Percentiles rank a stretch among this genome's conserved stretches.
Evolutionary conservation across 2,797 vertebrate genomes (phyloP).

Genomic region (Oreortyx pictus): DNA sequence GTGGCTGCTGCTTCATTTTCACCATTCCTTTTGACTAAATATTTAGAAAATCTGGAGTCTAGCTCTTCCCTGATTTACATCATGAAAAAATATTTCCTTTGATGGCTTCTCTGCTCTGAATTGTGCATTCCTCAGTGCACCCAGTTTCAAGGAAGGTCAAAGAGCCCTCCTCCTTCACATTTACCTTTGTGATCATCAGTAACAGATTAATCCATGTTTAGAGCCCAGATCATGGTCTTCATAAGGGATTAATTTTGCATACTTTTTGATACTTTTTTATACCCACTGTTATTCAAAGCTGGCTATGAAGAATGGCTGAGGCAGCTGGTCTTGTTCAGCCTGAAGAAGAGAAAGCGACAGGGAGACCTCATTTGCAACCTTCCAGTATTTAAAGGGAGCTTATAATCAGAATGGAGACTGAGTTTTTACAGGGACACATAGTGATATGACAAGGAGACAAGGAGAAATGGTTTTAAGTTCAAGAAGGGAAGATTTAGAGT

Average conservation of each 20-base stretch:
- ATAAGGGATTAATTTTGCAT: background rate
- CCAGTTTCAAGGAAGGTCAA: background rate
- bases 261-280: background rate
- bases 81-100: background rate
- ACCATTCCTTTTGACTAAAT: background rate
- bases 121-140: background rate
- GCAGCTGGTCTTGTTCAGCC: too few relatives aligned
- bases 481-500: too few relatives aligned
- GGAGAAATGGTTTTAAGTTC: too few relatives aligned
- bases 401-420: too few relatives aligned
- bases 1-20: background rate
- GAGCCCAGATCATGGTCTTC: background rate
- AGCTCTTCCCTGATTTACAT: background rate
- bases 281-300: background rate
- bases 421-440: too few relatives aligned
- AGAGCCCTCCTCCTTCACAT: background rate
- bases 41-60: background rate
- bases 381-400: too few relatives aligned
- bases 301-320: too few relatives aligned
- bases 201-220: background rate
- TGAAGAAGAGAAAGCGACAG: too few relatives aligned
- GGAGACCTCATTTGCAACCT: too few relatives aligned
- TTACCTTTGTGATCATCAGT: background rate
- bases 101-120: fast-evolving
- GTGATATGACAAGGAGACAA: too few relatives aligned